phyloP scores from a whole-genome alignment of 2,888 invertebrate genomes.

The Epinotia demarniana region DNA sequence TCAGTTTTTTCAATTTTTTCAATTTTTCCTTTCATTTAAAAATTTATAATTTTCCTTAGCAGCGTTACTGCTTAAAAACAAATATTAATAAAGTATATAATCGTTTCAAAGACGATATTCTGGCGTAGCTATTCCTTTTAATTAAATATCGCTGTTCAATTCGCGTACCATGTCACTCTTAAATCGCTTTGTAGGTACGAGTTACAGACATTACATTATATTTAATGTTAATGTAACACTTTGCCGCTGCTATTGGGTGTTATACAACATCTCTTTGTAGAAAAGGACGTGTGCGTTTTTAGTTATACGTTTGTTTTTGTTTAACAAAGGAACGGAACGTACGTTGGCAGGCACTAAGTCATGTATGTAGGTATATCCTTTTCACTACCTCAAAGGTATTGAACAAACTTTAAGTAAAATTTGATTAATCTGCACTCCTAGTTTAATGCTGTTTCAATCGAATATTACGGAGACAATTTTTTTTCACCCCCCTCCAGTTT shows the following conservation, averaged over 20 bases:
- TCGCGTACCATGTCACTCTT: slow-evolving; percentile 49
- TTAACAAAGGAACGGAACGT: neutral
- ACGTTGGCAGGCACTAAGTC: neutral
- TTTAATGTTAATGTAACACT: slow-evolving; percentile 44
- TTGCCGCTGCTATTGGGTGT: slow-evolving; percentile 49
- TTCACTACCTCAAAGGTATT: neutral
- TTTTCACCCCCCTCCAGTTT: no score
- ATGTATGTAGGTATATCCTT: neutral
- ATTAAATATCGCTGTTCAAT: slow-evolving; percentile 41
- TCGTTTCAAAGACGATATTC: no score
- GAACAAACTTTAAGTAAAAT: no score
- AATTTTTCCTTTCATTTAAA: no score
- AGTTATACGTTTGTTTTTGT: neutral
- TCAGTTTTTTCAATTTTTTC: no score
- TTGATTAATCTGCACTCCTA: no score
- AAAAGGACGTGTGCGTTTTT: neutral
- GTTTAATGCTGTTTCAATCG: no score
- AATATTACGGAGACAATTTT: no score
- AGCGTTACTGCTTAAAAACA: no score
- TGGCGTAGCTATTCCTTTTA: no score
- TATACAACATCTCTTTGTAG: slow-evolving; percentile 42
- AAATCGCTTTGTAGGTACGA: slow-evolving; percentile 25
- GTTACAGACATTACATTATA: slow-evolving; percentile 43
- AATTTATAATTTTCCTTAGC: no score
- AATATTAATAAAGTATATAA: no score